These are phyloP conservation scores for Conger conger DNA, from an alignment of 2,113 vertebrate genomes.

Conservation along the genomic window DNA sequence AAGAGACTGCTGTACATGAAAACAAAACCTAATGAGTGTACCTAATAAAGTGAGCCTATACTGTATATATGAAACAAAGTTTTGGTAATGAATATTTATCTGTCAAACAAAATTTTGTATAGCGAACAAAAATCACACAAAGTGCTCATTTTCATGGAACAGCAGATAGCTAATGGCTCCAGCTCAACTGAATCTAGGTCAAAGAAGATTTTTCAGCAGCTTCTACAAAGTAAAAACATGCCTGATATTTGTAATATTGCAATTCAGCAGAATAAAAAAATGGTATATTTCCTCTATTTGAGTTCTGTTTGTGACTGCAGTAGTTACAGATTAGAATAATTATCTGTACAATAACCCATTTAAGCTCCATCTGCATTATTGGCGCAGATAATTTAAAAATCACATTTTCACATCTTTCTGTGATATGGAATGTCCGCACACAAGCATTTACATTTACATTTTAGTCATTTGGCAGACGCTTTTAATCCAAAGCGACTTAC, in stretches of 20 bases:
- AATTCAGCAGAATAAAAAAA: neutral
- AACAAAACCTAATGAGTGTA: too few species aligned
- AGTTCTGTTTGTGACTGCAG: neutral
- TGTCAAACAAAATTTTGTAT: too few species aligned
- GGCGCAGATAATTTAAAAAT: neutral
- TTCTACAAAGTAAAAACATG: neutral
- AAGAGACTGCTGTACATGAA: too few species aligned
- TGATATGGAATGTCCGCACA: too few species aligned
- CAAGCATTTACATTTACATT: too few species aligned
- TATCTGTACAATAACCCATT: neutral
- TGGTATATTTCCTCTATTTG: neutral
- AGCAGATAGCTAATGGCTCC: neutral
- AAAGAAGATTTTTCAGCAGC: neutral
- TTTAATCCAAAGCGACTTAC: too few species aligned
- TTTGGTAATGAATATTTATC: too few species aligned
- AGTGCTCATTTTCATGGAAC: neutral
- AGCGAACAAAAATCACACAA: too few species aligned
- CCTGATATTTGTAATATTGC: neutral
- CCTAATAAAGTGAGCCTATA: too few species aligned
- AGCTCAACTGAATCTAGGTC: neutral
- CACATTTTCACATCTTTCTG: neutral
- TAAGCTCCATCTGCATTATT: neutral
- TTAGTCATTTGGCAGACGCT: too few species aligned
- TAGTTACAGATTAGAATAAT: neutral
- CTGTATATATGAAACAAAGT: too few species aligned